Evolutionary conservation across 2,888 invertebrate species (phyloP), one percentile per base, ranked within the genome.

Genomic region (Leptodirus hochenwartii): DNA sequence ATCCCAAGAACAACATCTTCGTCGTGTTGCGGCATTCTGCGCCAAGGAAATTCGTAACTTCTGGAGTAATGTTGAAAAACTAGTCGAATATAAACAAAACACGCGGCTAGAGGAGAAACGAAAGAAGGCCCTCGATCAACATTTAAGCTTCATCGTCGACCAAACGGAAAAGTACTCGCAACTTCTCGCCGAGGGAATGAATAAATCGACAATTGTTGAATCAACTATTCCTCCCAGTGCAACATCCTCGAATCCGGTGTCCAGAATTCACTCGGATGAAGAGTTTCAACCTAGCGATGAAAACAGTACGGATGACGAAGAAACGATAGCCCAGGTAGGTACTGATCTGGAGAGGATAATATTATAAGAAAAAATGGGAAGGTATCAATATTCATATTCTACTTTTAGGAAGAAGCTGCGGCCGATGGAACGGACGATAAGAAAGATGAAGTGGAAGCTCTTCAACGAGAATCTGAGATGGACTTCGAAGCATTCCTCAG

Each of bases 91-190:
- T 58, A 93, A 91, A 53, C 84, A 90, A 43, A 78, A 84, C 47
- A 80, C 82, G 15, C 74, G 87, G 41, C 62, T 95, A 34, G 95
- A 96, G 54, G 90, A 90, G 45, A 90, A 91, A 52, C 69, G 91
- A 35, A 88, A 93, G 53, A 79, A 82, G 49, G 93, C 91, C 1
- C 62, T 96, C 33, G 95, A 96, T 62, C 80, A 91, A 49, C 96
- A 96, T 58, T 66, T 98, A 35, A 87, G 87, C 55, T 93, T 93
- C 53, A 91, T 98, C 49, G 95, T 98, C 34, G 95, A 93, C 57
- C 88, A 91, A 59, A 95, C 96, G 0, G 96, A 98, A 57, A 90
- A 88, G 50, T 95, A 91, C 62, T 91, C 91, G 17, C 79, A 81
- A 15, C 74, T 82, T 59, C 59, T 90, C 34, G 84, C 87, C 4